Conservation (phyloP, 2,888 invertebrate species). For the Hirtodrosophila confusa region DNA sequence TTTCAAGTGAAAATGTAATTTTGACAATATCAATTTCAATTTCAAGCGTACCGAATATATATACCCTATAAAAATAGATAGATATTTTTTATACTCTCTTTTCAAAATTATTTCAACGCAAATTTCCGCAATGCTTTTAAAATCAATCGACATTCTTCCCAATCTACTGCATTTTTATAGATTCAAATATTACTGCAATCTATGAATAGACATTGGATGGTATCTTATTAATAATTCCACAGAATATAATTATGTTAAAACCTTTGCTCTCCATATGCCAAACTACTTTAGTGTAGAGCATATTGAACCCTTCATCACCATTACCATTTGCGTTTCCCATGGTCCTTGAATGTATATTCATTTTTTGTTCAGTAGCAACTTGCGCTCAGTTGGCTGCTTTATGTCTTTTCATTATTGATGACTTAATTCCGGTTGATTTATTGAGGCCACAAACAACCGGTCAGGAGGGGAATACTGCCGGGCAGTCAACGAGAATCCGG, state of each 20-base stretch:
- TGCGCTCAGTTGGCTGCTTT: slow-evolving; percentile 57
- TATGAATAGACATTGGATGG: no score
- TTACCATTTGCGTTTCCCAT: slow-evolving; percentile 45
- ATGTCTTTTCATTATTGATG: slow-evolving; percentile 80
- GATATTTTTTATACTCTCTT: no score
- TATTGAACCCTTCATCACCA: slow-evolving; percentile 34
- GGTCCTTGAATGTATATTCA: slow-evolving; percentile 21
- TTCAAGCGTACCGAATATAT: no score
- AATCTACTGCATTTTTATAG: no score
- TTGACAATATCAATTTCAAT: no score
- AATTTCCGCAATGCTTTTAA: no score
- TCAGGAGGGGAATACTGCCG: slow-evolving; percentile 37
- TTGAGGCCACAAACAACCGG: slow-evolving; percentile 69
- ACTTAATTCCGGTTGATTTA: slow-evolving; percentile 81
- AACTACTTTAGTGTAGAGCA: slow-evolving; percentile 19
- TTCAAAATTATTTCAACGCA: no score
- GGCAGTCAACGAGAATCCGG: slow-evolving; percentile 20
- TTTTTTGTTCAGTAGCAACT: slow-evolving; percentile 25
- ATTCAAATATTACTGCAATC: no score
- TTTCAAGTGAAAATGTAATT: no score
- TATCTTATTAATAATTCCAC: no score
- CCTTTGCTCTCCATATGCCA: slow-evolving; percentile 4
- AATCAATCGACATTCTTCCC: no score
- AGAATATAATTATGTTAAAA: not conserved
- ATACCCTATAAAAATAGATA: no score